Evolutionary conservation across 2,113 vertebrate species (phyloP), one percentile per base, ranked within the genome.

Genomic region (Ibidorhyncha struthersii): DNA sequence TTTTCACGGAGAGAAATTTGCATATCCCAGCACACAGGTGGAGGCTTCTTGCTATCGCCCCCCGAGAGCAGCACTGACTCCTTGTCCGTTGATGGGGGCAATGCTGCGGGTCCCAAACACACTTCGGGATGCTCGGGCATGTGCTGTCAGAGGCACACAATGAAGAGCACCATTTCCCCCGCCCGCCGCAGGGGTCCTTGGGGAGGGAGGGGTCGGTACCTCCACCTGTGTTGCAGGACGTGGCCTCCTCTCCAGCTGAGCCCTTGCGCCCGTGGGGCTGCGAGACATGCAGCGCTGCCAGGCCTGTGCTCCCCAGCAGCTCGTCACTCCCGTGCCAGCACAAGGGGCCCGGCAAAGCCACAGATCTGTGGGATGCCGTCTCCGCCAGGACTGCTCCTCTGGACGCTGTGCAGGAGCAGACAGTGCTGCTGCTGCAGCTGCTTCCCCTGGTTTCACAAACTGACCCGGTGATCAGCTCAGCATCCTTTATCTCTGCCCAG

Each of bases 21-120:
- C 38, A 29, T 10, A 6, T 23, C 16, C 34, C 43, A 41, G 5
- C 0, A 1, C 43, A 9, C 2, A 2, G 1, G 6, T 4, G 14
- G 19, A 58, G 27, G 27, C 36, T 58, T 43, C 36, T 58, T 43
- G 41, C 36, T 38, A 50, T 17, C 43, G n/a, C 41, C 56, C n/a
- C 5, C 19, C 12, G 3, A 34, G 18, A 18, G 21, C 41, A 36
- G 55, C 22, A 3, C 22, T 5, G 10, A 8, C 22, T 17, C 70
- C 55, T 43, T 12, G 14, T 13, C 47, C 17, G 6, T 4, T 6
- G 34, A 27, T 3, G 7, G 9, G 20, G 26, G 6, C 53, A 16
- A 14, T 18, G 20, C 53, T 12, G 69, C 1, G 0, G 53, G 52
- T 21, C 52, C 34, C 59, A 56, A 4, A 43, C 27, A 14, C 12